phyloP scores from a whole-genome alignment of 2,888 invertebrate species.

The Sipha maydis region DNA sequence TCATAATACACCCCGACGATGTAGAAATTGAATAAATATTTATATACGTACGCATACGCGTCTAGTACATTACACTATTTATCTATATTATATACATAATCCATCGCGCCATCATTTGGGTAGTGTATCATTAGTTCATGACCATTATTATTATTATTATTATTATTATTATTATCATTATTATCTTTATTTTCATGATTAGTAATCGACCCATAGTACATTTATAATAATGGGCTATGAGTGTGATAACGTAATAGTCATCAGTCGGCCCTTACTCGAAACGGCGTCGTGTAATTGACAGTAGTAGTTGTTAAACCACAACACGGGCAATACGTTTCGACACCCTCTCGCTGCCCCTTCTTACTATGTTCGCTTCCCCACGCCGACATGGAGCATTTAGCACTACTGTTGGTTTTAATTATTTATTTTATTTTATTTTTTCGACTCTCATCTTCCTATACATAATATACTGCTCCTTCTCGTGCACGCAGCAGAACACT shows the following conservation, averaged over 20 bases:
- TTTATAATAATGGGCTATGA: neutral
- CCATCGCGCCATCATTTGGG: too few species aligned
- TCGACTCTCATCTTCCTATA: neutral
- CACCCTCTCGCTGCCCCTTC: neutral
- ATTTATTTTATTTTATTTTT: neutral
- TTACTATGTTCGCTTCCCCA: neutral
- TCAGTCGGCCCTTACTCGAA: neutral
- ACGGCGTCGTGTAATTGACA: conserved; percentile 10
- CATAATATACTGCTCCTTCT: neutral
- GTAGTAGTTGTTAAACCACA: conserved; percentile 6
- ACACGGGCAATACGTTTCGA: conserved; percentile 7
- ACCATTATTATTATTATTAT: too few species aligned
- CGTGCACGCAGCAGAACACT: neutral
- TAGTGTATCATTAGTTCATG: too few species aligned
- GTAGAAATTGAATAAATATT: too few species aligned
- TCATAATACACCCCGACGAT: too few species aligned
- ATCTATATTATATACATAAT: too few species aligned
- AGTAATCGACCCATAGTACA: neutral
- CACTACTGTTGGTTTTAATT: neutral
- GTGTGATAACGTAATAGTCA: neutral
- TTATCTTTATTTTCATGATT: neutral
- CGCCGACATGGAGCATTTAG: neutral
- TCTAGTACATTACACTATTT: too few species aligned
- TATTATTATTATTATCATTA: too few species aligned
- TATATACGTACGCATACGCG: too few species aligned